These are phyloP conservation scores for Steromphala cineraria DNA, from an alignment of 2,888 invertebrate genomes.

Conservation along the genomic window DNA sequence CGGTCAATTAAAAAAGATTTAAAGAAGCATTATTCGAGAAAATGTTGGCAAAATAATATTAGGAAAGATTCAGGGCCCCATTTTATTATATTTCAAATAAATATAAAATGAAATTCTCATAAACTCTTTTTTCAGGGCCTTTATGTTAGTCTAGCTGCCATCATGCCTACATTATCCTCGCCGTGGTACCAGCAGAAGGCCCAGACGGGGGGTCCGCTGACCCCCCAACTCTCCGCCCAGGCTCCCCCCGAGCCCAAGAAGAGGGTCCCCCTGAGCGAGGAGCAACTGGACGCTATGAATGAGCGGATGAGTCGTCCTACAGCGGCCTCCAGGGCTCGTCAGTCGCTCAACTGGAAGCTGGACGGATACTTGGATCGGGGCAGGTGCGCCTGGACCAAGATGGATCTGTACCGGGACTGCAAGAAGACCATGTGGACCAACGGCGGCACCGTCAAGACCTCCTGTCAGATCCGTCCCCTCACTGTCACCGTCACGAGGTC, in stretches of 20 bases:
- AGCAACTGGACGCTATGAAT: constrained; percentile 50
- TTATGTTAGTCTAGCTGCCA: neutral
- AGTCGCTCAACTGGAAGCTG: constrained; percentile 50
- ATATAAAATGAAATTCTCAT: no score
- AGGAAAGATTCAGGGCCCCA: no score
- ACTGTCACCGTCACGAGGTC: neutral
- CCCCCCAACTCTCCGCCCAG: constrained; percentile 35
- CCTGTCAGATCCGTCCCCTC: constrained; percentile 51
- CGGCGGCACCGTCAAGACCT: constrained; percentile 43
- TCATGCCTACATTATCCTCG: constrained; percentile 54
- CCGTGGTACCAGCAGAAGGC: constrained; percentile 55
- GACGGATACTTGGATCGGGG: constrained; percentile 57
- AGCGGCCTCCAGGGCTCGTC: constrained; percentile 51
- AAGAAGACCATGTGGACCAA: constrained; percentile 62
- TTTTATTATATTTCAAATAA: no score
- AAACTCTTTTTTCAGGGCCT: no score
- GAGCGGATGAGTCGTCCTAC: constrained; percentile 53
- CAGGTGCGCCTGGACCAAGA: constrained; percentile 58
- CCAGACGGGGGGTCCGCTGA: constrained; percentile 36
- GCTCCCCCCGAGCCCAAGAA: constrained; percentile 36
- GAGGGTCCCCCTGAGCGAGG: constrained; percentile 44
- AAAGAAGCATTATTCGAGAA: no score
- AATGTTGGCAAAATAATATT: no score
- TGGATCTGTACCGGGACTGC: constrained; percentile 60
- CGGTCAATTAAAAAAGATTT: no score